These are phyloP conservation scores for Syngnathus scovelli DNA, from an alignment of 2,113 vertebrate genomes.

Conservation along the genomic window DNA sequence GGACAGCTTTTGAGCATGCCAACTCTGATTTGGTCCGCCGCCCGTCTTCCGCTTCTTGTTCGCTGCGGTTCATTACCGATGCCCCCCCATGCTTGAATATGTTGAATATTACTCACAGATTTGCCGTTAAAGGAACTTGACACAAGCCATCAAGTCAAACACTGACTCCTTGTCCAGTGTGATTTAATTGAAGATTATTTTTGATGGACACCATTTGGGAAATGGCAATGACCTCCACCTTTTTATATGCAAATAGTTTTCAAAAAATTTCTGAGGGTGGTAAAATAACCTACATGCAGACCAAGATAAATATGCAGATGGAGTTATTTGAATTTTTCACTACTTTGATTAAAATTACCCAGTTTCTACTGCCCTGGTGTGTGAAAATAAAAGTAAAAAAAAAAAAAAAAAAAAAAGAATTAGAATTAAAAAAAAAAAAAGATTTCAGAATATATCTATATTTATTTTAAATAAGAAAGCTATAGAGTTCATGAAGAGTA, in stretches of 20 bases:
- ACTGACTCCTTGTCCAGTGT: not conserved
- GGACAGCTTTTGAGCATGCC: conserved; percentile 23
- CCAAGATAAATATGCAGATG: not conserved
- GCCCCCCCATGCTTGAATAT: conserved; percentile 36
- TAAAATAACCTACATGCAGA: not conserved
- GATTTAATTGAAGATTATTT: not conserved
- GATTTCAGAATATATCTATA: too few relatives aligned
- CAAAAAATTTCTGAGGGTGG: not conserved
- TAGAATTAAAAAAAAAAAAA: too few relatives aligned
- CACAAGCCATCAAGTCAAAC: conserved; percentile 2
- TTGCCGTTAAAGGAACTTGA: conserved; percentile 50
- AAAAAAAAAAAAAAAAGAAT: too few relatives aligned
- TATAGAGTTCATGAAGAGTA: too few relatives aligned
- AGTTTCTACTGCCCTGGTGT: too few relatives aligned
- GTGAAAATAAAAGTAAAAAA: too few relatives aligned
- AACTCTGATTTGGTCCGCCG: conserved; percentile 24
- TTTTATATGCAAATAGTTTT: not conserved
- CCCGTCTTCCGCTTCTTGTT: conserved; percentile 15
- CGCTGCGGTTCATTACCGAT: conserved; percentile 44
- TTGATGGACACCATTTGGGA: not conserved
- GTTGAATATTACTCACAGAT: conserved; percentile 58
- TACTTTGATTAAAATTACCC: too few relatives aligned
- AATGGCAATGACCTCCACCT: not conserved
- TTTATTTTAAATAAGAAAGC: too few relatives aligned
- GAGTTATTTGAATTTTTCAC: too few relatives aligned